Evolutionary conservation across 2,113 vertebrate species (phyloP), one percentile per base, ranked within the genome.

Genomic region (Hirundichthys speculiger): DNA sequence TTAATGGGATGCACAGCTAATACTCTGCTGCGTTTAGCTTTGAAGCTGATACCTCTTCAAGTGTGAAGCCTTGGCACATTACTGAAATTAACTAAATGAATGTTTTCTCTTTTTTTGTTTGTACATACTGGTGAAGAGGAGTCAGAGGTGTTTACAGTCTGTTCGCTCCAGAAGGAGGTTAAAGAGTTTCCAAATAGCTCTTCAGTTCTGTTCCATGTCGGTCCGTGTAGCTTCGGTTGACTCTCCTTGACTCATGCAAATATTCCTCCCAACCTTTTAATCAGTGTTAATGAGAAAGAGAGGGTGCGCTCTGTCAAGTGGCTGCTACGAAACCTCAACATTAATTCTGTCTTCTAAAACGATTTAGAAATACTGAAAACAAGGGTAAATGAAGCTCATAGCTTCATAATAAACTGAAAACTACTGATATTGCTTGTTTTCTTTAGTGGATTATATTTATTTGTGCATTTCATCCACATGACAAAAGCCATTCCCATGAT

Each of bases 221-320:
- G 58, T 55, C 69, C 38, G 43, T 74, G 61, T 68, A 46, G 58
- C 56, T 74, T 54, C 24, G 42, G 72, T 46, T 64, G 60, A 68
- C 49, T 70, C 49, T 69, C 75, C 56, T 60, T 76, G 69, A 73
- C 65, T 66, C 30, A 10, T 67, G 53, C 70, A 61, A 58, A 78
- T 73, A 58, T 67, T 68, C 22, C 46, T 58, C n/a, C 49, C 52
- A 79, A 77, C 80, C 69, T 79, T 73, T 81, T 54, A 64, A 75
- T 73, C 58, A 57, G 46, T 75, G 70, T 80, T 84, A 27, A 27
- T 27, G 72, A 66, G 13, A 42, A 57, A 46, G 55, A 62, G 48
- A 47, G 43, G 22, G 25, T 59, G 38, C 12, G 48, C n/a, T 30
- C 3, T 9, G 3, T 50, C 9, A 60, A 60, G 43, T 38, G 40